These are phyloP conservation scores for mouse (Mus musculus) DNA, from an alignment of 2,113 vertebrate genomes.

Conservation along the genomic window GRCm39 chr7:114415501-114416000, in stretches of 20 bases:
- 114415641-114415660: neutral
- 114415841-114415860: neutral
- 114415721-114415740: constrained; percentile 86
- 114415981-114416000: neutral
- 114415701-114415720: constrained; percentile 74
- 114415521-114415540: fast-evolving
- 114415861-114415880: neutral
- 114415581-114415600: neutral
- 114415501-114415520: neutral
- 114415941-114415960: neutral
- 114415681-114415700: constrained; percentile 63
- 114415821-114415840: neutral
- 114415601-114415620: neutral
- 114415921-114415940: neutral
- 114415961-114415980: fast-evolving
- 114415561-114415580: neutral
- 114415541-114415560: neutral
- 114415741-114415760: constrained; percentile 87
- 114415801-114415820: neutral
- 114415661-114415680: neutral
- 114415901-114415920: neutral
- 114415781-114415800: constrained; percentile 5
- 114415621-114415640: neutral
- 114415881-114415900: neutral
- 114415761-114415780: constrained; percentile 68